Evolutionary conservation across 2,797 vertebrate species (phyloP).

Genomic region (Morelia viridis): DNA sequence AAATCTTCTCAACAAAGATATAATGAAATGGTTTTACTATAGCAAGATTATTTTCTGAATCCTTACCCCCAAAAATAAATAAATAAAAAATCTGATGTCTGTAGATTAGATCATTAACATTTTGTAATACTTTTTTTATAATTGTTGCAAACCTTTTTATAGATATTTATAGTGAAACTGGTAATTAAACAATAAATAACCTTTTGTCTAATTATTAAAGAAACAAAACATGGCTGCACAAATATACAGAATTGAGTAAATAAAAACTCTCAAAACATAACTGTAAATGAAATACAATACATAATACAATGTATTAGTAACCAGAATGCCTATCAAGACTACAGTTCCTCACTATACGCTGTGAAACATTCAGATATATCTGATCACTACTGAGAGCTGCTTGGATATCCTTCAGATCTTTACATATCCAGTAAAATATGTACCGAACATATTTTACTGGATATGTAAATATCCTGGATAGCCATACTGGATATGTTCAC

Average conservation of each 20-base stretch:
- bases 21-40: constrained; percentile 18
- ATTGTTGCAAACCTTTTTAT: neutral
- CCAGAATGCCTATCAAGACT: neutral
- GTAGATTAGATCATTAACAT: neutral
- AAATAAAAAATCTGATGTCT: neutral
- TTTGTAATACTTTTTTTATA: neutral
- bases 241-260: neutral
- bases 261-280: neutral
- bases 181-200: neutral
- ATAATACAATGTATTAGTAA: neutral
- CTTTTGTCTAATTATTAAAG: neutral
- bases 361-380: neutral
- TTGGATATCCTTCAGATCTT: neutral
- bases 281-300: neutral
- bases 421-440: neutral
- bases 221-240: neutral
- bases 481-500: neutral
- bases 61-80: constrained; percentile 26
- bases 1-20: neutral
- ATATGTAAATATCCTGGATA: too few species aligned
- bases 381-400: neutral
- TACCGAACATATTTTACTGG: neutral
- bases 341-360: neutral
- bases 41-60: neutral
- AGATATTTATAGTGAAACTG: neutral